These are phyloP conservation scores for Drosophila tani DNA, from an alignment of 1,140 invertebrate species.

Conservation along the genomic window DNA sequence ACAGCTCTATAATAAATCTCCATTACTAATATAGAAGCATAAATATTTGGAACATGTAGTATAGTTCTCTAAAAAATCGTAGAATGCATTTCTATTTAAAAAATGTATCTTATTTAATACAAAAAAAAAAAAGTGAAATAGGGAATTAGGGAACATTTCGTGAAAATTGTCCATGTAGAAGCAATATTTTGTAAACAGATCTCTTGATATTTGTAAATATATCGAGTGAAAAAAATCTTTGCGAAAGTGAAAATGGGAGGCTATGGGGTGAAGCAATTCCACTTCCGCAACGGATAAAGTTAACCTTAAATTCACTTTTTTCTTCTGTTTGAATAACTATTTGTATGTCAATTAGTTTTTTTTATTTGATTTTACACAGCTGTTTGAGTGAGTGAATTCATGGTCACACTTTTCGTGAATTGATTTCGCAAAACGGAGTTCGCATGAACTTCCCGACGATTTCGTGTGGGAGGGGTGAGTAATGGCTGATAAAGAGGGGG, in stretches of 20 bases:
- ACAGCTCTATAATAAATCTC: too few relatives aligned
- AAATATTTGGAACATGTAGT: too few relatives aligned
- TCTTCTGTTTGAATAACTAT: conserved; percentile 10
- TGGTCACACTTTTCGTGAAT: conserved; percentile 41
- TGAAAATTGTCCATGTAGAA: too few relatives aligned
- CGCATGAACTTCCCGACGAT: conserved; percentile 21
- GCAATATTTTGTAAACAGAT: too few relatives aligned
- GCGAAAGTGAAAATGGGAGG: conserved; percentile 6
- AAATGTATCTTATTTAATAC: too few relatives aligned
- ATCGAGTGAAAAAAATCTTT: background rate
- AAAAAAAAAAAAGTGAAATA: too few relatives aligned
- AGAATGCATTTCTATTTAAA: too few relatives aligned
- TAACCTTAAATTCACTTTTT: conserved; percentile 23
- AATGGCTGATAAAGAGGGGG: conserved; percentile 7
- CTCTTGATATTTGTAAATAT: too few relatives aligned
- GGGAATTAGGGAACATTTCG: too few relatives aligned
- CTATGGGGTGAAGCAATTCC: conserved; percentile 3
- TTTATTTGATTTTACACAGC: conserved; percentile 39
- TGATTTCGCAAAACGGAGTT: conserved; percentile 37
- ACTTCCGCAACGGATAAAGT: conserved; percentile 27
- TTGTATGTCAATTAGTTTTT: conserved; percentile 29
- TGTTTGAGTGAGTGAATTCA: conserved; percentile 29
- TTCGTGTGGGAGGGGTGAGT: conserved; percentile 16
- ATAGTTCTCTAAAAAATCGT: too few relatives aligned
- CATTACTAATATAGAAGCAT: too few relatives aligned